Evolutionary conservation across 2,113 vertebrate genomes (phyloP), one percentile per base, ranked within the genome.

Genomic region (Pao palembangensis): DNA sequence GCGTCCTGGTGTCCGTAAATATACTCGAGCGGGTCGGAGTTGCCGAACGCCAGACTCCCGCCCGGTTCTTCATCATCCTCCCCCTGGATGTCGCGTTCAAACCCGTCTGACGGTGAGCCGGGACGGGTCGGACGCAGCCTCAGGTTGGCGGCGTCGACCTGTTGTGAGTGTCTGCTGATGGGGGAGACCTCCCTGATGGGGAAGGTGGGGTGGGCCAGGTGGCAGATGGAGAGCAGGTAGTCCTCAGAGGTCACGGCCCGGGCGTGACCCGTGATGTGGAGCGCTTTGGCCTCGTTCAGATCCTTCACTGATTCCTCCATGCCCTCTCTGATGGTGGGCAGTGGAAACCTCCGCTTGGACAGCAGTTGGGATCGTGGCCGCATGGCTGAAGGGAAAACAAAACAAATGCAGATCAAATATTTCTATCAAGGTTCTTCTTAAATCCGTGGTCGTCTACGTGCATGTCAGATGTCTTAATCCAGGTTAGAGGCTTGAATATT

Each of bases 181-280:
- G 72, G 19, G 23, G 78, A 65, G 2, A 54, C 17, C 3, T 89
- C 86, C 47, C 79, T 65, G 20, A 56, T 55, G 13, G 86, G 87
- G 73, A 92, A 92, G 25, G 92, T 90, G 58, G 94, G 93, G 49
- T 85, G 89, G 58, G 93, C 92, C 0, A 95, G 88, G 76, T 95
- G 93, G 74, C 93, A 93, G 82, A 95, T 94, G 71, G 94, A 94
- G n/a, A 92, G 91, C 63, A 93, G 82, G 83, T 94, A 93, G 59
- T 93, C 93, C 0, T 93, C 90, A 0, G 88, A 89, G 58, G 91
- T 92, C 34, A 88, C 62, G 0, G 25, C 51, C 31, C 87, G 61
- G 69, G 52, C 4, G 8, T 71, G 70, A 64, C 48, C 28, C 59
- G 18, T n/a, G 12, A 65, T 75, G 15, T 73, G 83, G 47, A 84